A percentile compares a stretch with the other conserved stretches of the same genome.
Conservation (phyloP, 2,888 invertebrate species). For the Autographa gamma region DNA sequence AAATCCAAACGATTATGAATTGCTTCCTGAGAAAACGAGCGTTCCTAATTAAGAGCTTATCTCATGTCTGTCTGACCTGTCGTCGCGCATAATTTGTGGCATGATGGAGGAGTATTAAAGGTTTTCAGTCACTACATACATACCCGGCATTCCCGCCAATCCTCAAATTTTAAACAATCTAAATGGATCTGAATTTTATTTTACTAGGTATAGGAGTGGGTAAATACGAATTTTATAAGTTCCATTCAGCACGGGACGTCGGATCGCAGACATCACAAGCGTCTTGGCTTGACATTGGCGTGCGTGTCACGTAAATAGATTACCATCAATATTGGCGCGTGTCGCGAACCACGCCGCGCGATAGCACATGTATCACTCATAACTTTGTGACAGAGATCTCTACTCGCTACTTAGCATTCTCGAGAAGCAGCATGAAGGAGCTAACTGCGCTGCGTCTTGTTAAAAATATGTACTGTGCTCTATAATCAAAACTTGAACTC, state of each 20-base stretch:
- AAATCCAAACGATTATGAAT: conserved; percentile 17
- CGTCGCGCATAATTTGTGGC: not conserved
- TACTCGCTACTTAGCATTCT: not conserved
- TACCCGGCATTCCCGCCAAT: not conserved
- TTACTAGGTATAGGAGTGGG: no score
- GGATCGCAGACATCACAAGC: not conserved
- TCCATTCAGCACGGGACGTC: not conserved
- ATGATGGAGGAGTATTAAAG: not conserved
- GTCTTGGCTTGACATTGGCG: conserved; percentile 25
- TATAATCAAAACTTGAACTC: no score
- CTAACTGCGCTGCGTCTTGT: not conserved
- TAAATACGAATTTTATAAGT: no score
- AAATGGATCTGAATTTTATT: no score
- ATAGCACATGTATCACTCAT: conserved; percentile 12
- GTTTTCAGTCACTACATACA: not conserved
- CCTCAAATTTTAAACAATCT: no score
- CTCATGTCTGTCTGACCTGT: not conserved
- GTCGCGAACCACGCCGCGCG: not conserved
- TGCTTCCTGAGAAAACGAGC: conserved; percentile 9
- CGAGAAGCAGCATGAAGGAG: not conserved
- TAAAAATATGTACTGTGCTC: no score
- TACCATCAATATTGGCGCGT: conserved; percentile 65
- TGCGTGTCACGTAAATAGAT: conserved; percentile 64
- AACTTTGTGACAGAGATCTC: not conserved
- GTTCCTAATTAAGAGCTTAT: conserved; percentile 8